A percentile compares a stretch with the other conserved stretches of the same genome.
Conservation (phyloP, 30 jellyfish, hydroid and myxozoan species). For the Hydra vulgaris region DNA sequence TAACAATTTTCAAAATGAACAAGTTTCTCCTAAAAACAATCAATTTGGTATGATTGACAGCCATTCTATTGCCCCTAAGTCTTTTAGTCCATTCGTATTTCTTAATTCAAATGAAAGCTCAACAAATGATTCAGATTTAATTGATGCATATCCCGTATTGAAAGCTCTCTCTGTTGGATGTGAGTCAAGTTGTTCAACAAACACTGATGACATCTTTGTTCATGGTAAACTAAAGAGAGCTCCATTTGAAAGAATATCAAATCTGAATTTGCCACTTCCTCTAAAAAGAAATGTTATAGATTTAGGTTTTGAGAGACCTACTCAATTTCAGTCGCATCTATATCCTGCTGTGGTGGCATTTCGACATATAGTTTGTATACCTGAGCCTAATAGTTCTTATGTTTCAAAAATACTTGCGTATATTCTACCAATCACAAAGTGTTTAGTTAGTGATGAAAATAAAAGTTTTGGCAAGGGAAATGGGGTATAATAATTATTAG, state of each 20-base stretch:
- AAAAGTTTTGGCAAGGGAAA: slow-evolving; percentile 43
- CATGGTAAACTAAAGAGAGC: slow-evolving; percentile 43
- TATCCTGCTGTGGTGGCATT: slow-evolving; percentile 73
- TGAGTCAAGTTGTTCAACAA: not conserved
- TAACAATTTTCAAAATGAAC: not conserved
- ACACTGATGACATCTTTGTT: slow-evolving; percentile 39
- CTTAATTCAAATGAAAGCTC: not conserved
- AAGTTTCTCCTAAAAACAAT: not conserved
- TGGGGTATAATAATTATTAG: slow-evolving; percentile 51
- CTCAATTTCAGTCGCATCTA: slow-evolving; percentile 53
- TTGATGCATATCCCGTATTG: not conserved
- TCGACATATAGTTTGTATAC: slow-evolving; percentile 63
- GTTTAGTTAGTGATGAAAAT: slow-evolving; percentile 25
- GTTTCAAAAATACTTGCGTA: slow-evolving; percentile 35
- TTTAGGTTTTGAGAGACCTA: slow-evolving; percentile 30
- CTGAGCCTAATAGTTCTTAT: slow-evolving; percentile 20
- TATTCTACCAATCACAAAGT: slow-evolving; percentile 49
- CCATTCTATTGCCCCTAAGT: not conserved
- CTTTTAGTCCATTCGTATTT: slow-evolving; percentile 7
- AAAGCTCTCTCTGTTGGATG: slow-evolving; percentile 20
- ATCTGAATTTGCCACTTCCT: slow-evolving; percentile 29
- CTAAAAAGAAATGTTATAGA: slow-evolving; percentile 19
- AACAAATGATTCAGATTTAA: not conserved
- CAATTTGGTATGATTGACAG: not conserved
- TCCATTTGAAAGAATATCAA: slow-evolving; percentile 19